These are phyloP conservation scores for Drosophila setosimentum DNA, from an alignment of 2,888 invertebrate species.

Conservation along the genomic window DNA sequence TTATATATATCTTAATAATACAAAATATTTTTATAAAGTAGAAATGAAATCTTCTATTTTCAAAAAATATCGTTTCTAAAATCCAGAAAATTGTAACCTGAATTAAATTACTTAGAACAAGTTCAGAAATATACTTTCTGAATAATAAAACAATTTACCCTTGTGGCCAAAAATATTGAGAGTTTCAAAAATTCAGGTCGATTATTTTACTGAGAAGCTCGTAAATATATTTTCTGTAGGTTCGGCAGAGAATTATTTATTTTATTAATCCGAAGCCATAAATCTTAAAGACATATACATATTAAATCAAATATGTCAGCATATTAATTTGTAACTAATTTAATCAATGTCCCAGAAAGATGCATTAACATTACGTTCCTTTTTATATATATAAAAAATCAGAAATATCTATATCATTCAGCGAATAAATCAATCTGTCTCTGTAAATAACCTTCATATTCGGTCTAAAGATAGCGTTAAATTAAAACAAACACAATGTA, in stretches of 20 bases:
- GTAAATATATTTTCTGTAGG: background rate
- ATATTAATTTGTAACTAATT: background rate
- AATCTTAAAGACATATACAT: background rate
- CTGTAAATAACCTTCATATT: background rate
- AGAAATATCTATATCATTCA: background rate
- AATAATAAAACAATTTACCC: accelerated
- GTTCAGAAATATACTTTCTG: background rate
- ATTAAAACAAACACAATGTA: background rate
- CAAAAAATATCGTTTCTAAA: too few species aligned
- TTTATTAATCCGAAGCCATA: background rate
- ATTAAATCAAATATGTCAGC: background rate
- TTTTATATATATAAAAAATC: background rate
- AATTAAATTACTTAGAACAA: accelerated
- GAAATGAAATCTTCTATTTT: too few species aligned
- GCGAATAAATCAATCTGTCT: background rate
- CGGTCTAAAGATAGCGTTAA: background rate
- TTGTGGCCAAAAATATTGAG: background rate
- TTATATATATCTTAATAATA: background rate
- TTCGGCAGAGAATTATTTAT: background rate
- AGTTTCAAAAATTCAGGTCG: too few species aligned
- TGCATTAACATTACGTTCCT: background rate
- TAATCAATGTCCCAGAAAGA: background rate
- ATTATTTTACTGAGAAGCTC: background rate
- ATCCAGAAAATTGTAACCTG: too few species aligned
- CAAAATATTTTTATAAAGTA: background rate